phyloP scores from a whole-genome alignment of 2,888 invertebrate genomes.

The Tenthredo livida region DNA sequence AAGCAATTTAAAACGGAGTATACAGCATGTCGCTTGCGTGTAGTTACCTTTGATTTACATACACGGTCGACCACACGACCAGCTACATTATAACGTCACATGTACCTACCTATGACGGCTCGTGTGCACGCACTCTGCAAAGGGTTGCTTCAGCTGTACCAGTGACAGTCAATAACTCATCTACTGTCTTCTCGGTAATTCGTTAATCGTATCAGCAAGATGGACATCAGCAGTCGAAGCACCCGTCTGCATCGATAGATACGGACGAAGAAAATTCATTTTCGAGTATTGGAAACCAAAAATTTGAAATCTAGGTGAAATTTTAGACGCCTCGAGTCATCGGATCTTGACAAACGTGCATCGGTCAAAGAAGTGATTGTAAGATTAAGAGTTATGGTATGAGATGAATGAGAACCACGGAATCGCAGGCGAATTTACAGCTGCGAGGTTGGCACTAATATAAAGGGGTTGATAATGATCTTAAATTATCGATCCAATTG shows the following conservation, averaged over 20 bases:
- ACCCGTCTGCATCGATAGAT: not conserved
- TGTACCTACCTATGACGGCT: conserved; percentile 65
- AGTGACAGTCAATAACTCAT: conserved; percentile 72
- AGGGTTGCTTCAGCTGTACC: conserved; percentile 68
- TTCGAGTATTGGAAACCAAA: not conserved
- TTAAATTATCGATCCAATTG: conserved; percentile 77
- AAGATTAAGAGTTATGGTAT: not conserved
- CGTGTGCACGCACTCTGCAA: conserved; percentile 77
- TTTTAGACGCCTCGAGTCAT: not conserved
- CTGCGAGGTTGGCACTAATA: conserved; percentile 72
- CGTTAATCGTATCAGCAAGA: not conserved
- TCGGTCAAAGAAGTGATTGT: not conserved
- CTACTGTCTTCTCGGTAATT: not conserved
- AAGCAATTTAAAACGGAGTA: conserved; percentile 73
- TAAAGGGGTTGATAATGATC: conserved; percentile 76
- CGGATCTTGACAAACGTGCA: not conserved
- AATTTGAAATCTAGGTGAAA: not conserved
- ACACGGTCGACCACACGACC: conserved; percentile 63
- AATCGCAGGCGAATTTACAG: conserved; percentile 69
- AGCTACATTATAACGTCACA: conserved; percentile 76
- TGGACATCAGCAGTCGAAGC: not conserved
- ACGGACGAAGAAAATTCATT: not conserved
- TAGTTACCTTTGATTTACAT: conserved; percentile 75
- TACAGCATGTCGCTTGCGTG: conserved; percentile 72
- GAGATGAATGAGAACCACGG: conserved; percentile 67